Evolutionary conservation across 2,888 invertebrate genomes (phyloP).

Genomic region (Nomada fabriciana): DNA sequence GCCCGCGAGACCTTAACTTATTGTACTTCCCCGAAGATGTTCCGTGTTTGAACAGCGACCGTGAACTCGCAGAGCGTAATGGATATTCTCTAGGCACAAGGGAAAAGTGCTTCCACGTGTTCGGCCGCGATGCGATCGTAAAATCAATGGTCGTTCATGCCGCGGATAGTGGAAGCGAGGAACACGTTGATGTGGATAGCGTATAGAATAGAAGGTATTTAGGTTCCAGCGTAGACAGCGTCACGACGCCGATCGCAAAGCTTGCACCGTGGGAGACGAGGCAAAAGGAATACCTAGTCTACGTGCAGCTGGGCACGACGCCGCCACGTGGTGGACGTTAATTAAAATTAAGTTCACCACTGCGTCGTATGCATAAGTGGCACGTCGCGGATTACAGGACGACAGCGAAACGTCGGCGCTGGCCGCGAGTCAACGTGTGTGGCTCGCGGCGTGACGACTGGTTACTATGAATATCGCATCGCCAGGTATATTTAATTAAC

Average conservation of each 20-base stretch:
- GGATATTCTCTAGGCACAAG: not conserved
- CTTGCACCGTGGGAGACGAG: slow-evolving; percentile 32
- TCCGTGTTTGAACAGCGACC: not conserved
- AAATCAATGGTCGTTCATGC: slow-evolving; percentile 12
- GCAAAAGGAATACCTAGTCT: slow-evolving; percentile 20
- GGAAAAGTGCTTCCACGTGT: not conserved
- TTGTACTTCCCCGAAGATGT: not conserved
- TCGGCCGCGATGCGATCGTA: not conserved
- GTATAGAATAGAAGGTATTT: not conserved
- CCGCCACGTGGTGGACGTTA: slow-evolving; percentile 43
- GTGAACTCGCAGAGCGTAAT: not conserved
- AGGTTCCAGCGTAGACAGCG: slow-evolving; percentile 21
- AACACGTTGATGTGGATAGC: not conserved
- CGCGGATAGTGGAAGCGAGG: not conserved
- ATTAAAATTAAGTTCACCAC: slow-evolving; percentile 64
- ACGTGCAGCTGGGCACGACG: slow-evolving; percentile 5
- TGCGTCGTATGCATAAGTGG: slow-evolving; percentile 49
- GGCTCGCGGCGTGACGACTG: slow-evolving; percentile 15
- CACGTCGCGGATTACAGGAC: slow-evolving; percentile 40
- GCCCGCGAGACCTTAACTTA: not conserved
- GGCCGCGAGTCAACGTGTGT: slow-evolving; percentile 36
- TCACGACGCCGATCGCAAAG: slow-evolving; percentile 38
- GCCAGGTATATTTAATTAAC: slow-evolving; percentile 58
- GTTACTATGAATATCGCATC: slow-evolving; percentile 19
- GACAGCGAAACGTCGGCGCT: slow-evolving; percentile 41